Evolutionary conservation across 2,888 invertebrate species (phyloP), one percentile per base, ranked within the genome.

Genomic region (Heliothis peltigera): DNA sequence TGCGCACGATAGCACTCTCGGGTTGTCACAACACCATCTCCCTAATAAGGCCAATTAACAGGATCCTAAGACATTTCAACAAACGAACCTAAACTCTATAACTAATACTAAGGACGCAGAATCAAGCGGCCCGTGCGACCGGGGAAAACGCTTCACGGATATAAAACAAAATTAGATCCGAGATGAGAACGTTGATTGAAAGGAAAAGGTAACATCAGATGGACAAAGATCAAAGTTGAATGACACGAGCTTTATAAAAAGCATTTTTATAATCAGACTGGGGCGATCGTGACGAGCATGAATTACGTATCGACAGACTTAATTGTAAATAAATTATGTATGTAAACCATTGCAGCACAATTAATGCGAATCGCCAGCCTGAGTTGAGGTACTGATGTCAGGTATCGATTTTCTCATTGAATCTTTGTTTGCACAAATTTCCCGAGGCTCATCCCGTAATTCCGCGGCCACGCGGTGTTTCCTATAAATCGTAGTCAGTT

Each of bases 31-130:
- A 95, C 94, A 95, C 92, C 90, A 92, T 94, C 94, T 93, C 87
- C 90, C 91, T 94, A 95, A 95, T 95, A 94, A 94, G 93, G 89
- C 94, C 94, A 95, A 95, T 95, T 95, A 95, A 94, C 91, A 92
- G 89, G 87, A 92, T 88, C 89, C 86, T 88, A 85, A 82, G 75
- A 75, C 73, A 75, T 72, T 70, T 72, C 70, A 78, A 77, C 87
- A 80, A 73, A 81, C 87, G 75, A 93, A 88, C 86, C 83, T 87
- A 85, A 85, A 89, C 92, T 88, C 82, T 93, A 88, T 84, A 77
- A 71, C 83, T 68, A 72, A 78, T 68, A 63, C 82, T 68, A 82
- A 89, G 85, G 85, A 86, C 71, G 60, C 73, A 85, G 60, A 84
- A 82, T 89, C 72, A 76, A 77, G 82, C 73, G 73, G 62, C 64